Conservation (phyloP, 2,797 vertebrate genomes). For the Anguilla pacifica region DNA sequence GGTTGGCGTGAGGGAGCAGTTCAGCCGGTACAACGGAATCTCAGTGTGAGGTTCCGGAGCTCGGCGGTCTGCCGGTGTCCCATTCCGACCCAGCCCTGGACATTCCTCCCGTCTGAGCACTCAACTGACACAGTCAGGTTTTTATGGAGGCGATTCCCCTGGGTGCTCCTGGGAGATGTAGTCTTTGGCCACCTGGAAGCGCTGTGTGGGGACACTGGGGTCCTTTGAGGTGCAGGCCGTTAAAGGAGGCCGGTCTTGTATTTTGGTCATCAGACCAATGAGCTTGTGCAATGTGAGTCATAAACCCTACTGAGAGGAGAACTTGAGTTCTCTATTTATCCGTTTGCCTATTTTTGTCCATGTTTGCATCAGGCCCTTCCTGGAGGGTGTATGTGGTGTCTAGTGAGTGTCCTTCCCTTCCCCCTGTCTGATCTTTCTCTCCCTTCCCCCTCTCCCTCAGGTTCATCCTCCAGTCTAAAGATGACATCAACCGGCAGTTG, state of each 20-base stretch:
- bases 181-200: neutral
- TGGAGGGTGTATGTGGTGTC: neutral
- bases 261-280: neutral
- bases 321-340: neutral
- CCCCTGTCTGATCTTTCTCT: conserved; percentile 25
- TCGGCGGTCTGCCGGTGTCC: neutral
- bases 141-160: neutral
- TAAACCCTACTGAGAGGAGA: neutral
- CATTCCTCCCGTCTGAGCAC: neutral
- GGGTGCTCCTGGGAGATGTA: neutral
- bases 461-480: conserved; percentile 94
- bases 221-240: neutral
- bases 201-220: neutral
- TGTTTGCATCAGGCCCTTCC: conserved; percentile 6
- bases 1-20: neutral
- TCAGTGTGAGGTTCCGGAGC: conserved; percentile 4
- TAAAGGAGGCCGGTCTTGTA: neutral
- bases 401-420: neutral
- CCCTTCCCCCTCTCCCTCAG: conserved; percentile 63
- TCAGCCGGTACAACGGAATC: neutral
- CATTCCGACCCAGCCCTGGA: neutral
- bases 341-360: neutral
- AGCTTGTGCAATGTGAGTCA: neutral
- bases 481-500: conserved; percentile 85
- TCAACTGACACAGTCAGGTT: neutral